These are phyloP conservation scores for Dissostichus mawsoni DNA, from an alignment of 2,113 vertebrate species.

Conservation along the genomic window DNA sequence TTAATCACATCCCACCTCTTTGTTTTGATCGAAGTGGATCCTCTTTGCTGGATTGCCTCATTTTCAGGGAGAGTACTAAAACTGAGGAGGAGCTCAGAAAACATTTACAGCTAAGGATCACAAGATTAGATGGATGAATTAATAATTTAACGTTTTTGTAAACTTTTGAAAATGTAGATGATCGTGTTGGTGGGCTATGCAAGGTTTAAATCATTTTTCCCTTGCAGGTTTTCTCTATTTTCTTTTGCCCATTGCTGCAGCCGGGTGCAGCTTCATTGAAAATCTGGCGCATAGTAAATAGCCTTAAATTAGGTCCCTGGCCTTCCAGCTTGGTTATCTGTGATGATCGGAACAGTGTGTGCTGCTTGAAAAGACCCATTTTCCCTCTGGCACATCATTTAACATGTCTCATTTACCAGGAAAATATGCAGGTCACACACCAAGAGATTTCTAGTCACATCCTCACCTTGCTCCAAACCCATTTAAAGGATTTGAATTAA, in stretches of 20 bases:
- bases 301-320: conserved; percentile 78
- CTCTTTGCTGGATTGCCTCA: conserved; percentile 17
- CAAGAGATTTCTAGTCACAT: conserved; percentile 73
- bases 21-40: conserved; percentile 38
- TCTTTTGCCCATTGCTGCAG: conserved; percentile 40
- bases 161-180: conserved; percentile 36
- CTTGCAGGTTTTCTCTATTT: conserved; percentile 36
- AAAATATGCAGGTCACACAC: conserved; percentile 80
- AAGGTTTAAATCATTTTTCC: conserved; percentile 28
- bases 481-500: conserved; percentile 78
- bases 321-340: conserved; percentile 79
- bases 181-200: conserved; percentile 17
- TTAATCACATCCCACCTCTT: conserved; percentile 53
- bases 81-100: conserved; percentile 44
- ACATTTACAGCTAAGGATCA: conserved; percentile 35
- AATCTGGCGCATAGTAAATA: conserved; percentile 75
- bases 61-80: conserved; percentile 10
- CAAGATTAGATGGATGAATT: conserved; percentile 61
- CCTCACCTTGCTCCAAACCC: conserved; percentile 65
- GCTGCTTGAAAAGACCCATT: conserved; percentile 77
- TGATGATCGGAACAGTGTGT: conserved; percentile 81
- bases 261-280: conserved; percentile 56
- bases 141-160: conserved; percentile 46
- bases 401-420: conserved; percentile 80
- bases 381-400: conserved; percentile 77